These are phyloP conservation scores for Pseudocheirus occidentalis DNA, from an alignment of 2,797 vertebrate species.

Conservation along the genomic window DNA sequence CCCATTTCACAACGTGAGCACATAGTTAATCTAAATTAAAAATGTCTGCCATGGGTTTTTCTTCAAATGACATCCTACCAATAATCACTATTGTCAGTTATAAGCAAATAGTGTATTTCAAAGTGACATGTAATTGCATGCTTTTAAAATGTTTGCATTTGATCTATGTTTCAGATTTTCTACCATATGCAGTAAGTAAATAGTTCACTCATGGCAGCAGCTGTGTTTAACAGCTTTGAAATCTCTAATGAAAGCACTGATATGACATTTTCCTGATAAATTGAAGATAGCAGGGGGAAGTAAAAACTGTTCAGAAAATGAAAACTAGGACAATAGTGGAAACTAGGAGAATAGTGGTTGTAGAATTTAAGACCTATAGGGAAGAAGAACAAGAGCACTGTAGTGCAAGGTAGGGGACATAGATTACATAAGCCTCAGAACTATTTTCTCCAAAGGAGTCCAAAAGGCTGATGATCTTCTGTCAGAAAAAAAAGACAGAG, in stretches of 20 bases:
- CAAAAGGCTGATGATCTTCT: background rate
- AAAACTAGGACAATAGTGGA: background rate
- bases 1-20: constrained; percentile 21
- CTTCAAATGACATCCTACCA: constrained; percentile 59
- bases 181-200: background rate
- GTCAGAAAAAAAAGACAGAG: background rate
- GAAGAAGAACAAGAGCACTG: background rate
- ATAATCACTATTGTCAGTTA: constrained; percentile 54
- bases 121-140: background rate
- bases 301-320: background rate
- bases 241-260: background rate
- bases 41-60: constrained; percentile 48
- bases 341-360: background rate
- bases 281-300: background rate
- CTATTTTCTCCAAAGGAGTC: background rate
- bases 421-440: background rate
- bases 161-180: constrained; percentile 29
- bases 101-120: constrained; percentile 43
- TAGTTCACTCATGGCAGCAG: background rate
- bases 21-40: constrained; percentile 45
- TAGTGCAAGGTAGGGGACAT: background rate
- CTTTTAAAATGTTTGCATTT: constrained; percentile 60
- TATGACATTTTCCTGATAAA: background rate
- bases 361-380: background rate
- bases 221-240: background rate